Evolutionary conservation across 2,888 invertebrate genomes (phyloP).

Genomic region (Ochropleura leucogaster): DNA sequence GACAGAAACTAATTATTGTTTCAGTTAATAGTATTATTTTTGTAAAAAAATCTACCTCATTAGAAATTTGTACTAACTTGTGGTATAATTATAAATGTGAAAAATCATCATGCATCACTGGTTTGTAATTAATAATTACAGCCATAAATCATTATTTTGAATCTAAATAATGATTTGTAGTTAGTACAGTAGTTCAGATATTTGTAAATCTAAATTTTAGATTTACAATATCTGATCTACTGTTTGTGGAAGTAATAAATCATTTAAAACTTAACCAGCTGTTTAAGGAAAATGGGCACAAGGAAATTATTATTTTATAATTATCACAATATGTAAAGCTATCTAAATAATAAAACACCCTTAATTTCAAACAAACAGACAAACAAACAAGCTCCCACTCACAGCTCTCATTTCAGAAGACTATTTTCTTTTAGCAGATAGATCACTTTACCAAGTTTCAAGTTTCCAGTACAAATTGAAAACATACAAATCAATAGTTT

Average conservation of each 20-base stretch:
- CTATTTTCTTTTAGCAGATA: neutral
- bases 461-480: neutral
- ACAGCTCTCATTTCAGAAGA: neutral
- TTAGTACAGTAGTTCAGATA: too few species aligned
- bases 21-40: constrained; percentile 4
- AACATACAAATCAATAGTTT: neutral
- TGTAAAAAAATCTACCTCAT: neutral
- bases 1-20: constrained; percentile 34
- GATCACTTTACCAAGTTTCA: constrained; percentile 24
- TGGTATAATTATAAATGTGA: constrained; percentile 9
- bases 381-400: too few species aligned
- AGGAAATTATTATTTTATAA: constrained; percentile 14
- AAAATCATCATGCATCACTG: constrained; percentile 5
- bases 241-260: constrained; percentile 1
- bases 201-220: too few species aligned
- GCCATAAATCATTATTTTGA: neutral
- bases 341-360: neutral
- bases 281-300: neutral
- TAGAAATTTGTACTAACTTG: constrained; percentile 1
- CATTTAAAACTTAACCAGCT: neutral
- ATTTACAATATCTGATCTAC: constrained; percentile 19
- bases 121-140: constrained; percentile 4
- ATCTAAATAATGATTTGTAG: too few species aligned
- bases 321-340: too few species aligned
- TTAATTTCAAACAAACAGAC: constrained; percentile 8